These are phyloP conservation scores for Scortum barcoo DNA, from an alignment of 2,113 vertebrate genomes.

Conservation along the genomic window DNA sequence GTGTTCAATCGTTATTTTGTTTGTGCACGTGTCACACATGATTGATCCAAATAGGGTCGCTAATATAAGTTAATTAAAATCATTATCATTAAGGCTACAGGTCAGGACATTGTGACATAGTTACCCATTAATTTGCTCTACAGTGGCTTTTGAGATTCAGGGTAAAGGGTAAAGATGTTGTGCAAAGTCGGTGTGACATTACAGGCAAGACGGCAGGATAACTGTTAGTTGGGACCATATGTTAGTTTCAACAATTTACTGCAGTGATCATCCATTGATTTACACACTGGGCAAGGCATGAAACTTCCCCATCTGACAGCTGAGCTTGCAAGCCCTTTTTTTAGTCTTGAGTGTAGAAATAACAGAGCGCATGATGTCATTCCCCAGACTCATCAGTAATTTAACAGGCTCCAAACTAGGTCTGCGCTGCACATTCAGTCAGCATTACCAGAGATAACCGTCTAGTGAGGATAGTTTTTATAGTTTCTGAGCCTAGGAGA, in stretches of 20 bases:
- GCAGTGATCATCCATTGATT: not conserved
- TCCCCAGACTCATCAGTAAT: slow-evolving; percentile 52
- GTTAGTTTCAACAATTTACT: not conserved
- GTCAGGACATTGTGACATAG: not conserved
- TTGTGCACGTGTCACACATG: not conserved
- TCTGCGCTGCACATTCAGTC: slow-evolving; percentile 22
- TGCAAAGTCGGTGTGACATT: not conserved
- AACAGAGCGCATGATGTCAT: slow-evolving; percentile 6
- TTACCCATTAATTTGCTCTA: not conserved
- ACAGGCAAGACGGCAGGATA: not conserved
- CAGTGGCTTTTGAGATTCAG: not conserved
- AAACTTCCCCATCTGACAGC: not conserved
- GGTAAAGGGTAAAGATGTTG: not conserved
- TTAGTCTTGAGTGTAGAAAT: not conserved
- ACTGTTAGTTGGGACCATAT: not conserved
- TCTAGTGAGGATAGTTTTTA: not conserved
- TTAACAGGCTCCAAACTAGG: slow-evolving; percentile 24
- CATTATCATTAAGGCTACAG: not conserved
- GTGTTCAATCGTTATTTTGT: not conserved
- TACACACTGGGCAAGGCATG: not conserved
- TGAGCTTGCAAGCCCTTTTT: not conserved
- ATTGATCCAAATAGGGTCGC: not conserved
- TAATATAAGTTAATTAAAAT: not conserved
- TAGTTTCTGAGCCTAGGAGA: slow-evolving; percentile 9
- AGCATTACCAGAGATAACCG: slow-evolving; percentile 2